Percentiles rank a stretch among this genome's conserved stretches.
Evolutionary conservation across 2,888 invertebrate genomes (phyloP).

Genomic region (Bedellia somnulentella): DNA sequence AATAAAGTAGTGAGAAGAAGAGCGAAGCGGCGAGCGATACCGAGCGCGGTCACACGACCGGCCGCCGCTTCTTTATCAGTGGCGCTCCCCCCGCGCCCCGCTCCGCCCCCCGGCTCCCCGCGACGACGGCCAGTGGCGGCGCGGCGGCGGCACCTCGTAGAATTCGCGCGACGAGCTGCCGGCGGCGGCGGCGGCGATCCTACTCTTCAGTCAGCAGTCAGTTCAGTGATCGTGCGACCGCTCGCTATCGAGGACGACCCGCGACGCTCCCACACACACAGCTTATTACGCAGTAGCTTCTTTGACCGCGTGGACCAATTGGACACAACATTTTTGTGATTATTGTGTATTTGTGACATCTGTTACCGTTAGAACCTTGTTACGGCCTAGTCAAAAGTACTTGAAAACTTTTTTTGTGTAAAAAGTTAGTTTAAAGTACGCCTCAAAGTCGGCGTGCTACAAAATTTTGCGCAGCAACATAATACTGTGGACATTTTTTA

Average conservation of each 20-base stretch:
- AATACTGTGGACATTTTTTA: conserved; percentile 25
- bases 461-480: conserved; percentile 25
- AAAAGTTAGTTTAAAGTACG: conserved; percentile 41
- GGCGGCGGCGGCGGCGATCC: too few species aligned
- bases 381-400: too few species aligned
- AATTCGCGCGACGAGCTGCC: conserved; percentile 49
- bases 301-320: conserved; percentile 53
- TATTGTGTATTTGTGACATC: conserved; percentile 2
- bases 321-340: conserved; percentile 9
- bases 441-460: conserved; percentile 26
- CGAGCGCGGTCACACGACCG: conserved; percentile 9
- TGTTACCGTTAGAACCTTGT: too few species aligned
- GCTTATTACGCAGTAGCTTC: conserved; percentile 55
- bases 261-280: conserved; percentile 26
- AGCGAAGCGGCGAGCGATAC: background rate
- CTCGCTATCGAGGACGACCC: conserved; percentile 37
- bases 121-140: conserved; percentile 24
- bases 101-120: conserved; percentile 17
- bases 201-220: conserved; percentile 34
- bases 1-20: too few species aligned
- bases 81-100: conserved; percentile 25
- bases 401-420: too few species aligned
- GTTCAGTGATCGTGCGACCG: conserved; percentile 56
- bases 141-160: conserved; percentile 47
- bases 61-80: conserved; percentile 41